phyloP scores from a whole-genome alignment of 2,888 invertebrate genomes.

The Drosophila longiperda region DNA sequence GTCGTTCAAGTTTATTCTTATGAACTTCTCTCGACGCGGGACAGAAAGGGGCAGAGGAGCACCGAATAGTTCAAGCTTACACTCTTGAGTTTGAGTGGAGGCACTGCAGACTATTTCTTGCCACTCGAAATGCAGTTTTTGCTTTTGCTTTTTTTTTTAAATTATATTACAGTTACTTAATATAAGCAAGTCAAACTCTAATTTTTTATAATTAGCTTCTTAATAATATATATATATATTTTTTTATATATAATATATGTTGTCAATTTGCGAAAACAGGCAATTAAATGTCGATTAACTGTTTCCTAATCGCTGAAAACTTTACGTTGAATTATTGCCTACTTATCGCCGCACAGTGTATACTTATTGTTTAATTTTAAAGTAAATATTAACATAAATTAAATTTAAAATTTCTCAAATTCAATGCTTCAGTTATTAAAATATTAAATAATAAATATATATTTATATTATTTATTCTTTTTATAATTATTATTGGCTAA shows the following conservation, averaged over 20 bases:
- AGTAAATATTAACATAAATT: no score
- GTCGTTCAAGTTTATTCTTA: constrained; percentile 63
- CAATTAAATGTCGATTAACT: neutral
- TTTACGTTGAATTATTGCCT: neutral
- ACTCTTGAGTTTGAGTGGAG: constrained; percentile 11
- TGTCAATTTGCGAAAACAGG: neutral
- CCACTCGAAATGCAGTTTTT: neutral
- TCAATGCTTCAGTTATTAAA: neutral
- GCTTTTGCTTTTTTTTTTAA: neutral
- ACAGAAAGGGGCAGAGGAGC: neutral
- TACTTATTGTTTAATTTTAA: no score
- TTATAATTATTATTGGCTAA: neutral
- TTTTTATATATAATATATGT: no score
- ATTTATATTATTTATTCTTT: neutral
- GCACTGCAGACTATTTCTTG: neutral
- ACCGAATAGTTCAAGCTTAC: constrained; percentile 4
- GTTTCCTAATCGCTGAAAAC: neutral
- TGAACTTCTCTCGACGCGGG: constrained; percentile 28
- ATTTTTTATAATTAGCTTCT: neutral
- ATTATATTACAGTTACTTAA: neutral
- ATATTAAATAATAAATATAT: neutral
- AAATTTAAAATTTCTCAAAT: neutral
- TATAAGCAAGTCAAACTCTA: neutral
- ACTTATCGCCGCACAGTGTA: neutral
- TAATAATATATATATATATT: no score